phyloP scores from a whole-genome alignment of 2,797 vertebrate species.

The Halcyon leucocephala region DNA sequence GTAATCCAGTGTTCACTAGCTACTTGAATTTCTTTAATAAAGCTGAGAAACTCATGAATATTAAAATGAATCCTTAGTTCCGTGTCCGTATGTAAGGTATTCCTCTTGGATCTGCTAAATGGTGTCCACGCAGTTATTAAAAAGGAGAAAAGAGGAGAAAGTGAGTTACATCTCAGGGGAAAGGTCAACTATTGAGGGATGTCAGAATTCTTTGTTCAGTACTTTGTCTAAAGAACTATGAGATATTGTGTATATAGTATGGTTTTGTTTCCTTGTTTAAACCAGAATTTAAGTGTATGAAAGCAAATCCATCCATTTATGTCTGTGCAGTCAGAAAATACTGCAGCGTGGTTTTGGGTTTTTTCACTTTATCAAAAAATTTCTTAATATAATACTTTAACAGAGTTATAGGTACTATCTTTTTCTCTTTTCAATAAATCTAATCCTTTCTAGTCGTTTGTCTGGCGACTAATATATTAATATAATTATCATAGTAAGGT shows the following conservation, averaged over 20 bases:
- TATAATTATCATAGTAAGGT: neutral
- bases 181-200: neutral
- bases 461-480: neutral
- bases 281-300: neutral
- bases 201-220: neutral
- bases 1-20: constrained; percentile 55
- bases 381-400: neutral
- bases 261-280: neutral
- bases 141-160: constrained; percentile 52
- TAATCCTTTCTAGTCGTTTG: neutral
- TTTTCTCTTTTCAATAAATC: neutral
- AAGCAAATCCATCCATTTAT: neutral
- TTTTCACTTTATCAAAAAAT: neutral
- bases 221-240: neutral
- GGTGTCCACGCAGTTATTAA: constrained; percentile 53
- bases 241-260: neutral
- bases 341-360: rapidly evolving
- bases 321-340: neutral
- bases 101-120: constrained; percentile 27
- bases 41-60: constrained; percentile 61
- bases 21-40: constrained; percentile 71
- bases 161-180: neutral
- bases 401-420: neutral
- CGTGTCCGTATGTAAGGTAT: constrained; percentile 43
- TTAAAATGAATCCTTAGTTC: constrained; percentile 67